Base-by-base conservation (phyloP, 2,888 invertebrate species). In the Cephus sareptanus region DNA sequence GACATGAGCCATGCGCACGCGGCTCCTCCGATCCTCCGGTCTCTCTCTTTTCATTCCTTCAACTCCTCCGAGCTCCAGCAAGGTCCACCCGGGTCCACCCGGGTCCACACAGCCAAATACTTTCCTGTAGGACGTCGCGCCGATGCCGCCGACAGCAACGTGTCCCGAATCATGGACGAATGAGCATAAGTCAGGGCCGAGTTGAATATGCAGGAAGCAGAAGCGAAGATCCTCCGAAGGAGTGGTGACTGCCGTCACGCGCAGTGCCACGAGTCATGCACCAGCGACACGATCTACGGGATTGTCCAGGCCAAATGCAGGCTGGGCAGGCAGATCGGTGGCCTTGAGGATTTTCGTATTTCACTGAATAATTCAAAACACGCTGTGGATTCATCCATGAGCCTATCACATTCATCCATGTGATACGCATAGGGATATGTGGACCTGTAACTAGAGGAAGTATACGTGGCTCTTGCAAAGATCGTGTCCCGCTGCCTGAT, bases 1-100 rank as follows among this genome's bases (percentile, higher is more conserved):
- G 86, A 90, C 90, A 90, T 88, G 89, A 86, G 81, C 87, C 84
- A 81, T 85, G 83, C 83, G 85, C 83, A 84, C 85, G 78, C 73
- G 78, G 78, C 76, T 56, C 11, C 33, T 23, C 33, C 70, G 70
- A 70, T 70, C 70, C 15, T 33, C 15, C 30, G 70, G n/a, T 70
- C 70, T 33, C 40, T 40, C 40, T 40, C 40, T 40, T 40, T 40
- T 40, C 40, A 15, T 40, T 40, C 40, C 40, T 40, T 40, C 1
- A 6, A 15, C 40, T 40, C 15, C 40, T 15, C 40, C 6, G 40
- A 40, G 15, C 40, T 15, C 40, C 15, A 40, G 13, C 37, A 37
- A 37, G 37, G 1, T 37, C 15, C 37, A 15, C 4, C 37, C 37
- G 4, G 37, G 15, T 15, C 37, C 37, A 4, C 37, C 15, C 37